Conservation (phyloP, 1,140 invertebrate genomes). For the Caenorhabditis latens region DNA sequence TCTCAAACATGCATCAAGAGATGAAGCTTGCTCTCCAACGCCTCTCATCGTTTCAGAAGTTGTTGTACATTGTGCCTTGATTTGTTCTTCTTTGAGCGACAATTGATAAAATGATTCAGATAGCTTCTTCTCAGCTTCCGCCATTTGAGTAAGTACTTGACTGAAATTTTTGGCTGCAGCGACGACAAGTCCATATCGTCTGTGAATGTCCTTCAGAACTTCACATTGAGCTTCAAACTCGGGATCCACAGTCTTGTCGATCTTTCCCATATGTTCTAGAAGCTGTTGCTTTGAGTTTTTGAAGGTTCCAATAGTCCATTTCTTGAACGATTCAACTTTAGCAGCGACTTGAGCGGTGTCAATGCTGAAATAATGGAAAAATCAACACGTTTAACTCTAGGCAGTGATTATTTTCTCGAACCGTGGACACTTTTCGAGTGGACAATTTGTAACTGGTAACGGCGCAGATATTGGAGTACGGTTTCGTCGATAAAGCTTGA, state of each 20-base stretch:
- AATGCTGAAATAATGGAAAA: constrained; percentile 30
- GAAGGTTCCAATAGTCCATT: constrained; percentile 63
- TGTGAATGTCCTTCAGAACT: constrained; percentile 59
- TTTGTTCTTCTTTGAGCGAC: constrained; percentile 56
- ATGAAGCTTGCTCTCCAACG: constrained; percentile 45
- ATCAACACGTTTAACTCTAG: background rate
- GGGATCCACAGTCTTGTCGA: constrained; percentile 59
- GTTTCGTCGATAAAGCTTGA: constrained; percentile 2
- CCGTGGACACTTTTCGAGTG: constrained; percentile 40
- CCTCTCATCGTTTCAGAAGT: constrained; percentile 54
- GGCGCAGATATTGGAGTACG: background rate
- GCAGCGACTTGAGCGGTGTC: constrained; percentile 60
- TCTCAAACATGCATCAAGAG: constrained; percentile 47
- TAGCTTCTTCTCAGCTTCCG: constrained; percentile 53
- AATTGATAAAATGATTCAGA: constrained; percentile 60
- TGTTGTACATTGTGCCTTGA: constrained; percentile 50
- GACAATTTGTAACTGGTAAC: background rate
- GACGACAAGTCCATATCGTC: constrained; percentile 54
- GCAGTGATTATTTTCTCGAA: background rate
- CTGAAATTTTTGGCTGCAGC: constrained; percentile 60
- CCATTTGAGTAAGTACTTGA: constrained; percentile 51
- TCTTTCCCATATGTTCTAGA: constrained; percentile 62
- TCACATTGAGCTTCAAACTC: constrained; percentile 62
- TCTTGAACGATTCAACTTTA: constrained; percentile 60
- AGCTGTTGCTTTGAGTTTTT: constrained; percentile 63